A percentile compares a stretch with the other conserved stretches of the same genome.
phyloP scores from a whole-genome alignment of 2,113 vertebrate genomes.

The Phalacrocorax aristotelis region DNA sequence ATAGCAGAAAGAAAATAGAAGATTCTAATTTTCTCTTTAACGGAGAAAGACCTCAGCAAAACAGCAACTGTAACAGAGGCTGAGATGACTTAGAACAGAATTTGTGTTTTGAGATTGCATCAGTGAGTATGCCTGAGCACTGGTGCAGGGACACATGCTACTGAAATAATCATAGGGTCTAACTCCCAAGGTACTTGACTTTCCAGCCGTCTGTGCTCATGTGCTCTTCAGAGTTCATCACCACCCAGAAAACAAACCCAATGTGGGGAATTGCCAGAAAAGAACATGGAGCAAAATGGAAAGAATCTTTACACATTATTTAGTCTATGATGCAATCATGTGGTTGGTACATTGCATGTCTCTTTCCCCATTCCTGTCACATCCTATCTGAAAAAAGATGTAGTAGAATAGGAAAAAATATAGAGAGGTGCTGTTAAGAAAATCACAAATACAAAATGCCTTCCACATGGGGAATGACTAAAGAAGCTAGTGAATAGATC shows the following conservation, averaged over 20 bases:
- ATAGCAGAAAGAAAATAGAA: background rate
- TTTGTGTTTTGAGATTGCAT: background rate
- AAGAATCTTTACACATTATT: background rate
- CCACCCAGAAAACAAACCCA: background rate
- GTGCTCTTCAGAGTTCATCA: background rate
- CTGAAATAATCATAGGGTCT: background rate
- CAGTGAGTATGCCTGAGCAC: background rate
- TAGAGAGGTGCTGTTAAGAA: background rate
- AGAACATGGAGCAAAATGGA: background rate
- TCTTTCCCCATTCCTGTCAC: background rate
- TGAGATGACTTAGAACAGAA: background rate
- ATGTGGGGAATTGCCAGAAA: background rate
- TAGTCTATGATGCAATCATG: background rate
- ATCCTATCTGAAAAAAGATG: background rate
- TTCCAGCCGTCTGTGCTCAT: background rate
- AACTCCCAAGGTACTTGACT: background rate
- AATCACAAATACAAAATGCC: background rate
- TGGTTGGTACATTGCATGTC: no score
- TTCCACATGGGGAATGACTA: background rate
- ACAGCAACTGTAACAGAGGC: background rate
- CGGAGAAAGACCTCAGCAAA: background rate
- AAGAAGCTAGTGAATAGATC: background rate
- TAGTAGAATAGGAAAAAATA: background rate
- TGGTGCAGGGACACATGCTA: background rate
- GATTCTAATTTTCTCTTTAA: background rate